A percentile compares a stretch with the other conserved stretches of the same genome.
Evolutionary conservation across 2,888 invertebrate species (phyloP).

Genomic region (Lepidonotus clava): DNA sequence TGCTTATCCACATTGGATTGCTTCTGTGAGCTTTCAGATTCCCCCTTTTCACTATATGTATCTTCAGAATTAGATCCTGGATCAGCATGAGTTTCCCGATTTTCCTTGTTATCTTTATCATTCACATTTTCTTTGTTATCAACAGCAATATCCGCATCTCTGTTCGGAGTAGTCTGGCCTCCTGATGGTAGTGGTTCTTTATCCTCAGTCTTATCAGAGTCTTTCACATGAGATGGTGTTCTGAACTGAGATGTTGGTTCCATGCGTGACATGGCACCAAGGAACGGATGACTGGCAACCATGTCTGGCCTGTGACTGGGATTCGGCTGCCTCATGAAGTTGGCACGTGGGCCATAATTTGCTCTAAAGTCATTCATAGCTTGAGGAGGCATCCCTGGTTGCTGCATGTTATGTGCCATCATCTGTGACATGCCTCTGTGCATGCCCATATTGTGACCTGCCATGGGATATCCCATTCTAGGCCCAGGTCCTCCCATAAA

Average conservation of each 20-base stretch:
- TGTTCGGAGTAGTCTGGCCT: no score
- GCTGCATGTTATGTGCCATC: background rate
- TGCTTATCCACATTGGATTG: background rate
- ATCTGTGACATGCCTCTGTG: constrained; percentile 12
- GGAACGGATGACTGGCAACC: constrained; percentile 25
- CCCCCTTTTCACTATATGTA: no score
- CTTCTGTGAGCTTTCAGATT: no score
- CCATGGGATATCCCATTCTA: background rate
- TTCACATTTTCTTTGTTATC: background rate
- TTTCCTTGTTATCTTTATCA: background rate
- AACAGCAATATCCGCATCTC: background rate
- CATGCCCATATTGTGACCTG: background rate
- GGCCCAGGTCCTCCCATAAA: background rate
- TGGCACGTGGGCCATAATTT: background rate
- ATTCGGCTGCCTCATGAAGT: background rate
- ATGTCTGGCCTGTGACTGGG: background rate
- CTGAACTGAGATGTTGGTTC: constrained; percentile 26
- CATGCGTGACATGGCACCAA: constrained; percentile 33
- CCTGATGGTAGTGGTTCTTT: background rate
- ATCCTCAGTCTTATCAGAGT: background rate
- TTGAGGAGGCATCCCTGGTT: background rate
- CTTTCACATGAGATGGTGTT: background rate
- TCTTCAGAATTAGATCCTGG: background rate
- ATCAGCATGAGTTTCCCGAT: background rate
- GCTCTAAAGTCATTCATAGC: background rate